Conservation (phyloP, 2,797 vertebrate species). For the Betta splendens region DNA sequence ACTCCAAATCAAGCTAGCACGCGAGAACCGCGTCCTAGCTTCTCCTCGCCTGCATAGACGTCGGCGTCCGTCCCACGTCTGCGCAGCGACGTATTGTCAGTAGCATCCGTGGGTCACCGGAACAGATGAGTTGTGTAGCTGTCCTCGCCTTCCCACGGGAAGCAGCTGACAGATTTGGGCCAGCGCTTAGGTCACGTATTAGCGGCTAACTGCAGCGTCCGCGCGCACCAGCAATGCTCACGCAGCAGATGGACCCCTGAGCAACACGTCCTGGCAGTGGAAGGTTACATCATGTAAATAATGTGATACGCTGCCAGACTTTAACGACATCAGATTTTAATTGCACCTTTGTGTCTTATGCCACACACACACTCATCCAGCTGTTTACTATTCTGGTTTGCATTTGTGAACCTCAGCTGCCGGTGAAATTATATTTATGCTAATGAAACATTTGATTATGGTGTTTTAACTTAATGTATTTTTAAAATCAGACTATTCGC, state of each 20-base stretch:
- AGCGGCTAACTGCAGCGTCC: slow-evolving; percentile 38
- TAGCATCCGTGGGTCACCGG: slow-evolving; percentile 56
- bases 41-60: background rate
- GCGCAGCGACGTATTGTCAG: slow-evolving; percentile 45
- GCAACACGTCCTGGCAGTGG: slow-evolving; percentile 72
- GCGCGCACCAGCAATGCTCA: slow-evolving; percentile 25
- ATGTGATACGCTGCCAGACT: slow-evolving; percentile 68
- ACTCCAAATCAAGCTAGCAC: slow-evolving; percentile 19
- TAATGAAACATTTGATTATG: slow-evolving; percentile 66
- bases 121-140: slow-evolving; percentile 68
- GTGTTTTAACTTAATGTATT: slow-evolving; percentile 66
- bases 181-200: slow-evolving; percentile 59
- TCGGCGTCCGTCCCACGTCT: slow-evolving; percentile 30
- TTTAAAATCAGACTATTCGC: slow-evolving; percentile 50
- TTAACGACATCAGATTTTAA: slow-evolving; percentile 73
- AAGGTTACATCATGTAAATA: slow-evolving; percentile 80
- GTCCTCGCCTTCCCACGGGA: slow-evolving; percentile 57
- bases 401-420: slow-evolving; percentile 60
- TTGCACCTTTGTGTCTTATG: slow-evolving; percentile 56
- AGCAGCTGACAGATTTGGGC: slow-evolving; percentile 70
- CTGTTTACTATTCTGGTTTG: slow-evolving; percentile 48
- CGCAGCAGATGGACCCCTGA: slow-evolving; percentile 73
- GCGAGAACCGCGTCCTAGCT: background rate
- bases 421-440: slow-evolving; percentile 67
- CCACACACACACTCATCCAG: slow-evolving; percentile 27